These are phyloP conservation scores for Margaritifera margaritifera DNA, from an alignment of 2,888 invertebrate genomes.

Conservation along the genomic window DNA sequence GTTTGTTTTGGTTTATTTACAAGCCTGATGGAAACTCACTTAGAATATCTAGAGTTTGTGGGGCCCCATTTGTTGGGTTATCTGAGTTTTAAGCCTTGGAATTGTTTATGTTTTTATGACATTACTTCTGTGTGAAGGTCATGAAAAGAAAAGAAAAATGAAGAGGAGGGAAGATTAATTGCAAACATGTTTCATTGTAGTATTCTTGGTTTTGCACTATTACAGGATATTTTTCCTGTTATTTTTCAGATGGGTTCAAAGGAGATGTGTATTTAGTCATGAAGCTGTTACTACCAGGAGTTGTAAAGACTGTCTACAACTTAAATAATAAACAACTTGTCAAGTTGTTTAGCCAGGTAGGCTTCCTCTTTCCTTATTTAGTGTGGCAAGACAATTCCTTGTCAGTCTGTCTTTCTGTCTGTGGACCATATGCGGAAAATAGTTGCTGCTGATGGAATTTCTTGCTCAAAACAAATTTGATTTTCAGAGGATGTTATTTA, in stretches of 20 bases:
- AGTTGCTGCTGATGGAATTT: background rate
- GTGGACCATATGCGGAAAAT: background rate
- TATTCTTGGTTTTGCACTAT: too few species aligned
- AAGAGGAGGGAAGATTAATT: too few species aligned
- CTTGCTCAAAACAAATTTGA: background rate
- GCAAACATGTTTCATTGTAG: too few species aligned
- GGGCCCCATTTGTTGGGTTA: too few species aligned
- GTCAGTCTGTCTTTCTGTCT: background rate
- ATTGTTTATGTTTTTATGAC: too few species aligned
- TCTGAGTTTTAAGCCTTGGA: too few species aligned
- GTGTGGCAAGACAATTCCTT: background rate
- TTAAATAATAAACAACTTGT: conserved; percentile 92
- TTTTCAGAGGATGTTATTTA: too few species aligned
- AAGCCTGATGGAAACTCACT: too few species aligned
- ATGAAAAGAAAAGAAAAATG: too few species aligned
- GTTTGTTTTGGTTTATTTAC: too few species aligned
- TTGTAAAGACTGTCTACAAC: conserved; percentile 90
- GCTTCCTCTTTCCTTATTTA: conserved; percentile 11
- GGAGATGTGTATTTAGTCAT: conserved; percentile 88
- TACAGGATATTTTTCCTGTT: background rate
- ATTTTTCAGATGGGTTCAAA: conserved; percentile 78
- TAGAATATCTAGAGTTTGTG: too few species aligned
- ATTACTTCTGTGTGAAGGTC: too few species aligned
- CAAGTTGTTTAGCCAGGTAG: conserved; percentile 85
- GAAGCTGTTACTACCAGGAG: conserved; percentile 86